Evolutionary conservation across 2,888 invertebrate genomes (phyloP), one percentile per base, ranked within the genome.

Genomic region (Steinernema scapterisci): DNA sequence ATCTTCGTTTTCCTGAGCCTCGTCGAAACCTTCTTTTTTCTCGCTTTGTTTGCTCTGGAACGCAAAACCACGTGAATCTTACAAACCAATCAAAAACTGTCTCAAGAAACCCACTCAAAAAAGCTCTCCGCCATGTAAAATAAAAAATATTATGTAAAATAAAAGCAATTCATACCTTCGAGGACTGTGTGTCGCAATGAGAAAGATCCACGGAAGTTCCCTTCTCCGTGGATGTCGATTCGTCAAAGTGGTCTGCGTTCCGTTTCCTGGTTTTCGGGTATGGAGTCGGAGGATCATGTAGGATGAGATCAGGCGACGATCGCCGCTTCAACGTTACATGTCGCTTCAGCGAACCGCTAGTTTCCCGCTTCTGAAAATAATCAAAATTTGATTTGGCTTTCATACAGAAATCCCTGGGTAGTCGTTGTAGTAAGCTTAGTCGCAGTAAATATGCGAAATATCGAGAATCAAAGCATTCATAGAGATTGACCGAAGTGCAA

Each of bases 311-410:
- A 1, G 21, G 63, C 63, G 63, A 63, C 25, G 63, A 63, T 25
- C 31, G 63, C 16, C 63, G 63, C 27, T 63, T 63, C 63, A 31
- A 63, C 25, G 63, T 27, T 1, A 13, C 23, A 25, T 54, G 63
- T 16, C 63, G 27, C 16, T 31, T 63, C 31, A 63, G 27, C 31
- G 63, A 63, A 11, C 63, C 63, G 31, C 31, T 63, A 6, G 63
- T 63, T 27, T 63, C 63, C 1, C 63, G 63, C n/a, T 63, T 63
- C 71, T 45, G 71, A 44, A 70, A 38, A 38, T 7, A 56, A 11
- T 56, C 56, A 5, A 56, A 56, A 27, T 21, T 56, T 6, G 21
- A 7, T 7, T 6, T 6, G 27, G 3, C 38, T 6, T 6, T 38
- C 38, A 38, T 6, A 9, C 5, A 9, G 38, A 38, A 38, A 38